Evolutionary conservation across 2,113 vertebrate genomes (phyloP), one percentile per base, ranked within the genome.

Genomic region (Budorcas taxicolor): DNA sequence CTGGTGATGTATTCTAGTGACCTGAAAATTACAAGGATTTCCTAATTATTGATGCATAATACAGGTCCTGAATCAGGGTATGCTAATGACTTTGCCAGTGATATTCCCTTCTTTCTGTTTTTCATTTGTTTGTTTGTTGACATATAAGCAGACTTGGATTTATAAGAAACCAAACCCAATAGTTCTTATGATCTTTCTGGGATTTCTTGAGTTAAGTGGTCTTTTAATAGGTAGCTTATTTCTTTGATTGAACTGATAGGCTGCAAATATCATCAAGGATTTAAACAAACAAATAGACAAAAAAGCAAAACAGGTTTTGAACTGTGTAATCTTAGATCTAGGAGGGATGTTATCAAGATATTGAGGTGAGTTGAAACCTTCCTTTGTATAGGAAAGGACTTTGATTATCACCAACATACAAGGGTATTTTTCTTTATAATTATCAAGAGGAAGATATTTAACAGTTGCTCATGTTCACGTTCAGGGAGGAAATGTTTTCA

Each of bases 181-280:
- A 52, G 8, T 94, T 95, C 40, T 82, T 47, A 47, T 64, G 9
- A 25, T 83, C 21, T 50, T 90, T 57, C 31, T 78, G 27, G 40
- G 16, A 87, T 88, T 85, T 33, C 47, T 67, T 85, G 55, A 96
- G 14, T 43, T 74, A 94, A 95, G 5, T 47, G 43, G 3, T 50
- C 58, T 94, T 80, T 78, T 86, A 84, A 47, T 74, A 55, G 43
- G 16, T 47, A 81, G 21, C 82, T 60, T 91, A 91, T 92, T 82
- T 52, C 47, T 90, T 86, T 60, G 47, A 95, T 92, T 45, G 76
- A 58, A 57, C 3, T 87, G 81, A 96, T 62, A 91, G 29, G 11
- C 21, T 94, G 6, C 31, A 96, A 64, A 96, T 85, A 40, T 84
- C 87, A 94, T 93, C 71, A 91, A 87, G 57, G 64, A 92, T 95